Percentiles rank a stretch among this genome's conserved stretches.
Evolutionary conservation across 2,888 invertebrate species (phyloP).

Genomic region (Acronicta alni): DNA sequence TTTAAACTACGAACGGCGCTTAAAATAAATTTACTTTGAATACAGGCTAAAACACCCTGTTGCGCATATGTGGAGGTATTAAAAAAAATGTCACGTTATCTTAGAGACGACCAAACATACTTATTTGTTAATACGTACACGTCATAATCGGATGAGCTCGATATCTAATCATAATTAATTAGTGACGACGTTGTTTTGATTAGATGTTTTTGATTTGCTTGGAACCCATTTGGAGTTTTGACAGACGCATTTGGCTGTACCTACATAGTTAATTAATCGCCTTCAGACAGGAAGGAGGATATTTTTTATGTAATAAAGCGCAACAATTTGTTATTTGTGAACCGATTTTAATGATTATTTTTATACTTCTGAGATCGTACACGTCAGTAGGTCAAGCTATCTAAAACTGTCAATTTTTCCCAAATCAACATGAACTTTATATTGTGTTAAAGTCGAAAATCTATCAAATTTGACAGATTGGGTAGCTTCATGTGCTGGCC

Average conservation of each 20-base stretch:
- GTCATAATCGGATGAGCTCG: conserved; percentile 48
- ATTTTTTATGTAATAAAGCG: too few species aligned
- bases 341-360: too few species aligned
- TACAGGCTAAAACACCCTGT: conserved; percentile 61
- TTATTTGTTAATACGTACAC: conserved; percentile 3
- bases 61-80: conserved; percentile 42
- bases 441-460: too few species aligned
- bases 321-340: too few species aligned
- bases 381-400: too few species aligned
- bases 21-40: conserved; percentile 81
- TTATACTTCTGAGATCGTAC: too few species aligned
- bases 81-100: conserved; percentile 22
- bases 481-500: too few species aligned
- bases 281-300: too few species aligned
- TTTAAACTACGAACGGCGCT: conserved; percentile 77
- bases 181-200: conserved; percentile 38
- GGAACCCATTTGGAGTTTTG: conserved; percentile 10
- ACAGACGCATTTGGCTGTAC: neutral
- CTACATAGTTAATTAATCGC: too few species aligned
- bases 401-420: too few species aligned
- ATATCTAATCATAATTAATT: conserved; percentile 69
- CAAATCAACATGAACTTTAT: too few species aligned
- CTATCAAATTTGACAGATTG: too few species aligned
- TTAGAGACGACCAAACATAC: conserved; percentile 8
- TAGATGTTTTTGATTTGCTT: conserved; percentile 26